Percentiles rank a stretch among this genome's conserved stretches.
phyloP scores from a whole-genome alignment of 2,797 vertebrate species.

The Heliangelus exortis region DNA sequence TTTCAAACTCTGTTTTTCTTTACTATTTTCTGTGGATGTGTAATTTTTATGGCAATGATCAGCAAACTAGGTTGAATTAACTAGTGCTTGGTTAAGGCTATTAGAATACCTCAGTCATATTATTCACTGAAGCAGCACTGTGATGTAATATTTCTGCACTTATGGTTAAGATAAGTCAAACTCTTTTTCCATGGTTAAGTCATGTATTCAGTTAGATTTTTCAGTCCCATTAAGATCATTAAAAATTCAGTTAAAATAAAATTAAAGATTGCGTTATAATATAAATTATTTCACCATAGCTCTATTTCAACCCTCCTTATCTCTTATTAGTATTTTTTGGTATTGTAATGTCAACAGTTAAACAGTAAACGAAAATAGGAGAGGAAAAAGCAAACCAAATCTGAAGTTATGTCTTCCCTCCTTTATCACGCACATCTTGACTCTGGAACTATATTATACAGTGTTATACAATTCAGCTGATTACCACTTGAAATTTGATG shows the following conservation, averaged over 20 bases:
- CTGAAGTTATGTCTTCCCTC: background rate
- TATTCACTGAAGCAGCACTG: background rate
- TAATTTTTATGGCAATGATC: background rate
- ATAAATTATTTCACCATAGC: background rate
- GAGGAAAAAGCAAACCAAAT: background rate
- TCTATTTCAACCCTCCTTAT: background rate
- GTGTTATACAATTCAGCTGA: background rate
- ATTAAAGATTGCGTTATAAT: background rate
- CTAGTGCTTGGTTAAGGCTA: background rate
- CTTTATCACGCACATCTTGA: background rate
- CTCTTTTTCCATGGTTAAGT: background rate
- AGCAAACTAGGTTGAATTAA: background rate
- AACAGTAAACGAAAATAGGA: background rate
- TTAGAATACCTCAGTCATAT: background rate
- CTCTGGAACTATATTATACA: background rate
- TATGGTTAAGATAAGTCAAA: background rate
- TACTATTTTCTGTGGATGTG: background rate
- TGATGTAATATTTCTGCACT: background rate
- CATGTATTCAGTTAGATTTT: background rate
- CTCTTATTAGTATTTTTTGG: background rate
- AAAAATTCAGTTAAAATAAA: background rate
- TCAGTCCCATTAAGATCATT: background rate
- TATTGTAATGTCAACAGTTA: background rate
- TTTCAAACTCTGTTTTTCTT: background rate
- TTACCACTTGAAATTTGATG: background rate